Base-by-base conservation (phyloP, 2,888 invertebrate species). In the Latrodectus elegans region DNA sequence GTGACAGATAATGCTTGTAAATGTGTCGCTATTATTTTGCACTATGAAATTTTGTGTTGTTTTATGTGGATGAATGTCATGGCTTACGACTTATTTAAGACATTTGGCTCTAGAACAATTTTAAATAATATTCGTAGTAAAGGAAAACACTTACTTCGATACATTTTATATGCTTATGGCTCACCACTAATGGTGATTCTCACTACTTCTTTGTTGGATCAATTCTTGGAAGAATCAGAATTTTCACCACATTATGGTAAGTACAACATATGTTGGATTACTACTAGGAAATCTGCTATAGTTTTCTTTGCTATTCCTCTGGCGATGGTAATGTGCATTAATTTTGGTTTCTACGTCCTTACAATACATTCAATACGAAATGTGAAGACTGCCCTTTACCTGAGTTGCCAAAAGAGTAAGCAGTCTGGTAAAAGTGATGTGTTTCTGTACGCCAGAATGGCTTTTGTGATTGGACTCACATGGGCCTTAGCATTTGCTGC, bases 61-160 rank as follows among this genome's bases (percentile, higher is more conserved):
- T 92, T 92, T 78, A 92, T 92, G 90, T 93, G 92, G 92, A 92
- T 92, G 91, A 93, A 92, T 88, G 91, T 92, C 4, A 92, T 92
- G 91, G 91, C 92, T 10, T 92, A 91, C 88, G 92, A 92, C 88
- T 90, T 92, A 8, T 92, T 90, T 90, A 88, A 91, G 38, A 92
- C 92, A 4, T 93, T 93, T 89, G 92, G 92, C 6, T 90, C 89
- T 72, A 78, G 79, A 22, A 88, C 77, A 22, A 60, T 90, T 14
- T 53, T 90, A 17, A 81, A 83, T n/a, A 84, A 87, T 22, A 88
- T 90, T 38, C 85, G 90, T 14, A 88, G 84, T 17, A 85, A 87
- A 22, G 52, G 74, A 10, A 90, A 88, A 79, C 82, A 85, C 51
- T 86, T 90, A 17, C 71, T 83, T 4, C 67, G 78, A 6, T 91